Conservation (phyloP, 2,113 vertebrate genomes). For the Eidolon helvum region DNA sequence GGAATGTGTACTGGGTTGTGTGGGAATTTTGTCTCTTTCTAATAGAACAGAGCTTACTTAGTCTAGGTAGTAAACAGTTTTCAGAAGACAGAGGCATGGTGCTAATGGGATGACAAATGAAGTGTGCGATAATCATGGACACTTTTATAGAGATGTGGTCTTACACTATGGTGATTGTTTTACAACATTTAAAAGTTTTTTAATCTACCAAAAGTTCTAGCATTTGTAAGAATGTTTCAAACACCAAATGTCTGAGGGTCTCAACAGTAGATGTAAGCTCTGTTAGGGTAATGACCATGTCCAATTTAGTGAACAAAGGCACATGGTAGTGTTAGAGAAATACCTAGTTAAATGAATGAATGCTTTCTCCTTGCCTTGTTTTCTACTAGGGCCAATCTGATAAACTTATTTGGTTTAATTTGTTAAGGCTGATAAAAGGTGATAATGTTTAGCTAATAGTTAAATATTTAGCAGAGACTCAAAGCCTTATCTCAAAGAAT, state of each 20-base stretch:
- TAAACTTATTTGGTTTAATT: conserved; percentile 5
- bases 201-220: background rate
- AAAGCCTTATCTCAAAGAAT: conserved; percentile 23
- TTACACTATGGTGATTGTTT: background rate
- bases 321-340: background rate
- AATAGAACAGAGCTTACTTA: background rate
- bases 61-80: background rate
- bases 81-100: background rate
- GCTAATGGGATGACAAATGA: background rate
- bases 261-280: background rate
- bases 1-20: background rate
- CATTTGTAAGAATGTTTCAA: background rate
- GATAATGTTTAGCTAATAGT: background rate
- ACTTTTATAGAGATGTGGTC: background rate
- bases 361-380: background rate
- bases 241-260: background rate
- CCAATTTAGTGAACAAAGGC: background rate
- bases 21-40: background rate
- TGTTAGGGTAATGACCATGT: background rate
- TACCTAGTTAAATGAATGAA: background rate
- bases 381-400: background rate
- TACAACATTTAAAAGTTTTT: background rate
- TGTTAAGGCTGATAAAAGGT: conserved; percentile 18
- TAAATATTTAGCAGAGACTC: conserved; percentile 42
- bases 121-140: background rate